phyloP scores from a whole-genome alignment of 1,140 invertebrate species.

The Phenacoccus solenopsis region DNA sequence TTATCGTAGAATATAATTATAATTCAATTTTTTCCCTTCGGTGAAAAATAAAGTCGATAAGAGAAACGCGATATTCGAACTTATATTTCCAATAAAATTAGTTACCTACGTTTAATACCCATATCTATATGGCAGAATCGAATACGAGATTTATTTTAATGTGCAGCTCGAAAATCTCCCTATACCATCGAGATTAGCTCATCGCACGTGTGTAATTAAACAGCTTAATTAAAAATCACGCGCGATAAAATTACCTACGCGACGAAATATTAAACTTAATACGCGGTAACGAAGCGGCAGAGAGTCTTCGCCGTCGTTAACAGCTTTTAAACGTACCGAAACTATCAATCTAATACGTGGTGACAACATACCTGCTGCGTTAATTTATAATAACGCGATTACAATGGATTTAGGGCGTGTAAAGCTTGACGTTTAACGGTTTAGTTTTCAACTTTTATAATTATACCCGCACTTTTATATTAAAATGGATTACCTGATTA shows the following conservation, averaged over 20 bases:
- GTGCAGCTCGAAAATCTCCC: too few species aligned
- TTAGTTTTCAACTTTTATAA: conserved; percentile 3
- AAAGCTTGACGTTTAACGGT: not conserved
- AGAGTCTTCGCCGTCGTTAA: not conserved
- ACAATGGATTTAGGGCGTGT: not conserved
- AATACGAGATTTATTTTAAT: too few species aligned
- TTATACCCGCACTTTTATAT: not conserved
- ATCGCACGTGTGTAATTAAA: not conserved
- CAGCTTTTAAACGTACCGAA: not conserved
- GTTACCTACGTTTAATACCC: too few species aligned
- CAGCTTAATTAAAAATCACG: not conserved
- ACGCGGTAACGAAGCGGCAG: not conserved
- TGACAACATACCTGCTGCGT: conserved; percentile 1
- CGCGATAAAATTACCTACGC: not conserved
- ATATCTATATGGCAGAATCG: too few species aligned
- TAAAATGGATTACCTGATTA: not conserved
- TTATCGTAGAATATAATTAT: too few species aligned
- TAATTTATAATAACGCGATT: not conserved
- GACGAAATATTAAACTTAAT: not conserved
- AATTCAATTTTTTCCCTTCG: too few species aligned
- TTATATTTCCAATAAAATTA: too few species aligned
- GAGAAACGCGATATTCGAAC: too few species aligned
- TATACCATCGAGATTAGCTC: too few species aligned
- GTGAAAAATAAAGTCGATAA: too few species aligned
- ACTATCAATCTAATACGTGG: conserved; percentile 1